These are phyloP conservation scores for Zosterops hypoxanthus DNA, from an alignment of 2,113 vertebrate species.

Conservation along the genomic window DNA sequence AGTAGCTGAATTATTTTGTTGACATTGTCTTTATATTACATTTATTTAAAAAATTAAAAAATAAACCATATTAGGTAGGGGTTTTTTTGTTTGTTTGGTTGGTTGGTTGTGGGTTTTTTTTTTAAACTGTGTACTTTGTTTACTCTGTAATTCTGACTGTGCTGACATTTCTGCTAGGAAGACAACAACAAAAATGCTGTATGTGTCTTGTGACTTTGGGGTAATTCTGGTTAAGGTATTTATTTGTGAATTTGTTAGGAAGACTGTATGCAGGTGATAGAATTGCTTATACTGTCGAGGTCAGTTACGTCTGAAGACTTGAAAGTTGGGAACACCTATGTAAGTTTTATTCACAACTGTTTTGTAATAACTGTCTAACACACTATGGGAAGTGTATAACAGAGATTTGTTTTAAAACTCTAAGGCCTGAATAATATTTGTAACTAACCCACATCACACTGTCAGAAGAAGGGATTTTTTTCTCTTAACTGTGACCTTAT, in stretches of 20 bases:
- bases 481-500: background rate
- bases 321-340: accelerated
- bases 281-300: background rate
- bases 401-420: background rate
- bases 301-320: background rate
- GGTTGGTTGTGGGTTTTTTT: background rate
- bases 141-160: background rate
- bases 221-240: background rate
- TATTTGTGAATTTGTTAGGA: background rate
- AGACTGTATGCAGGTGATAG: background rate
- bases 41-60: slow-evolving; percentile 40
- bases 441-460: background rate
- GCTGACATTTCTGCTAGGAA: background rate
- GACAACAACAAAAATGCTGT: background rate
- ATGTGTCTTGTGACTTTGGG: background rate
- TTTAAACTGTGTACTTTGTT: background rate
- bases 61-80: background rate
- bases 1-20: slow-evolving; percentile 10
- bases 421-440: background rate
- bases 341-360: background rate
- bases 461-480: background rate
- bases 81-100: background rate
- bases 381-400: background rate
- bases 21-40: background rate
- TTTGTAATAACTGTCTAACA: background rate